Evolutionary conservation across 2,797 vertebrate species (phyloP), one percentile per base, ranked within the genome.

Genomic region (Hemibagrus guttatus): DNA sequence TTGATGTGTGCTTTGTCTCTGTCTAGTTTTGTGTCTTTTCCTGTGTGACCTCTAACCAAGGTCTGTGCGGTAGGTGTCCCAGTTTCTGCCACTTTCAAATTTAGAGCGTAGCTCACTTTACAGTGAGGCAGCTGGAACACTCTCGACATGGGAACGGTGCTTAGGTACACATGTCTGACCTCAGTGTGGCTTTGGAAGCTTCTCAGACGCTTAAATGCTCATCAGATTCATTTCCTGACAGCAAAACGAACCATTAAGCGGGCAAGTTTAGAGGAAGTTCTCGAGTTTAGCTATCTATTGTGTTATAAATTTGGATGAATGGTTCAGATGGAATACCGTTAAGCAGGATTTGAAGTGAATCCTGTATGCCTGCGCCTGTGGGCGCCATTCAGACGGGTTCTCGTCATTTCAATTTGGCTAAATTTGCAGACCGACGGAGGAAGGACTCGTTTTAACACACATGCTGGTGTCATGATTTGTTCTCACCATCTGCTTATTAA

Each of bases 31-130:
- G 21, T 78, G 84, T 85, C 84, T 83, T 76, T 85, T 84, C 59
- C 63, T 78, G 61, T 61, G 76, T 63, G 87, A 80, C 85, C 87
- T 89, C 86, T 84, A 88, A 80, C 26, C 58, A 84, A 84, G 83
- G 88, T 88, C 90, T 87, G 80, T 74, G 63, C 56, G 42, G 82
- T 75, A 84, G 85, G 86, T 89, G 90, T 89, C 90, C 90, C 87
- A 90, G 87, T 87, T 90, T 90, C 85, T 46, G 19, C 88, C 80
- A 61, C 72, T 84, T 56, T 52, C 54, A 64, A 89, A 89, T 89
- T 35, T 87, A 85, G 88, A 88, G 88, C 88, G 81, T 61, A 42
- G 74, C 89, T 86, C 26, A 63, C 76, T 89, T 86, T 61, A 31
- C 86, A 83, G 88, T 54, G 6, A 63, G 61, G 76, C 81, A 85